Evolutionary conservation across 2,797 vertebrate genomes (phyloP).

Genomic region (Lates japonicus): DNA sequence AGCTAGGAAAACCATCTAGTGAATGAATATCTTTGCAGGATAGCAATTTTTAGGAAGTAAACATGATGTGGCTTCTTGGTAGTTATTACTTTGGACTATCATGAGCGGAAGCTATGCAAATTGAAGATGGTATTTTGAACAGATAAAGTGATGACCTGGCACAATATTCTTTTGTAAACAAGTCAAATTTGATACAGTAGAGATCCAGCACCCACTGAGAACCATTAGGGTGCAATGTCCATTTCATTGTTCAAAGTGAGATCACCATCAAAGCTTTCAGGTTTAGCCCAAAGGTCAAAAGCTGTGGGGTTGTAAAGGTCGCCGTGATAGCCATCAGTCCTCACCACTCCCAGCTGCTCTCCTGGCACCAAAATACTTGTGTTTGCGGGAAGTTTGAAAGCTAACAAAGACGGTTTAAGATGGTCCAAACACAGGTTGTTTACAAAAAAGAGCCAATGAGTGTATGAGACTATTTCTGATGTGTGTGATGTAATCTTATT

Average conservation of each 20-base stretch:
- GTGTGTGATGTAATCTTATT: slow-evolving; percentile 28
- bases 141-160: slow-evolving; percentile 36
- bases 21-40: slow-evolving; percentile 20
- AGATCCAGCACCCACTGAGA: slow-evolving; percentile 3
- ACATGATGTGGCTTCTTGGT: slow-evolving; percentile 14
- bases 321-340: slow-evolving; percentile 42
- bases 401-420: slow-evolving; percentile 46
- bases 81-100: slow-evolving; percentile 43
- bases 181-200: not conserved
- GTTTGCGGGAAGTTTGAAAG: slow-evolving; percentile 27
- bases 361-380: slow-evolving; percentile 22
- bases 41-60: slow-evolving; percentile 23
- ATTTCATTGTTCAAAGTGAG: slow-evolving; percentile 13
- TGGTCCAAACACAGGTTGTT: slow-evolving; percentile 29
- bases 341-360: slow-evolving; percentile 41
- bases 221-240: slow-evolving; percentile 15
- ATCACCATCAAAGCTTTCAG: slow-evolving; percentile 34
- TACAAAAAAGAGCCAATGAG: slow-evolving; percentile 34
- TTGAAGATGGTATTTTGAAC: not conserved
- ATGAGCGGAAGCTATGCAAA: slow-evolving; percentile 20
- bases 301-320: slow-evolving; percentile 61
- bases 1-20: slow-evolving; percentile 24
- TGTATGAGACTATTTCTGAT: slow-evolving; percentile 30
- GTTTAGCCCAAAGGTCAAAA: slow-evolving; percentile 28
- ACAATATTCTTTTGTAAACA: not conserved